These are phyloP conservation scores for Peromyscus nudipes DNA, from an alignment of 2,797 vertebrate species.

Conservation along the genomic window DNA sequence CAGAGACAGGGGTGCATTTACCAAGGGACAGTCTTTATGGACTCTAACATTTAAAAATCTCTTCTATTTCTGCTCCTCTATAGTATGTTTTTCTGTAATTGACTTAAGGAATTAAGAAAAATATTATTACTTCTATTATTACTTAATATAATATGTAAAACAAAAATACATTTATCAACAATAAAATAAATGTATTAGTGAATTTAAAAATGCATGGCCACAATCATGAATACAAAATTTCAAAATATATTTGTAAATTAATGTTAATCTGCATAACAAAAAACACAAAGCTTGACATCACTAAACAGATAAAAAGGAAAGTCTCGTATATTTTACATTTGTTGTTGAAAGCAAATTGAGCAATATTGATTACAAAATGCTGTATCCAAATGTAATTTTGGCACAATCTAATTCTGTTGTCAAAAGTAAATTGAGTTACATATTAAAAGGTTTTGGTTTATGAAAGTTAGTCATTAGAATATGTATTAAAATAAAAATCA, in stretches of 20 bases:
- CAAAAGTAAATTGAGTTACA: not conserved
- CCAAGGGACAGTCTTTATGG: not conserved
- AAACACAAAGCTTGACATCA: not conserved
- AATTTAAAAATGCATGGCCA: not conserved
- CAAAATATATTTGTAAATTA: not conserved
- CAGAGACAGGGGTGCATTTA: not conserved
- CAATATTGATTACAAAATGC: not conserved
- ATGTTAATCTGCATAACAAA: not conserved
- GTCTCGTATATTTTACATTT: not conserved
- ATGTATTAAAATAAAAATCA: not conserved
- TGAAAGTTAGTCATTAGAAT: not conserved
- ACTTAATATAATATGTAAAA: not conserved
- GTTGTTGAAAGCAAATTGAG: not conserved
- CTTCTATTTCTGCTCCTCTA: not conserved
- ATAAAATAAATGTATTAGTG: not conserved
- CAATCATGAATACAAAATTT: not conserved
- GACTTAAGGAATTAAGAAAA: not conserved
- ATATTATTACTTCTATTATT: too few relatives aligned
- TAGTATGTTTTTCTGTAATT: not conserved
- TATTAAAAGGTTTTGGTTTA: not conserved
- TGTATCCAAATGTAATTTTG: not conserved
- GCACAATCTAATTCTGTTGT: not conserved
- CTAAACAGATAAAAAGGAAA: not conserved
- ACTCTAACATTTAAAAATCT: not conserved
- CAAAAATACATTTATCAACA: not conserved